Evolutionary conservation across 2,888 invertebrate species (phyloP).

Genomic region (Eupeodes luniger): DNA sequence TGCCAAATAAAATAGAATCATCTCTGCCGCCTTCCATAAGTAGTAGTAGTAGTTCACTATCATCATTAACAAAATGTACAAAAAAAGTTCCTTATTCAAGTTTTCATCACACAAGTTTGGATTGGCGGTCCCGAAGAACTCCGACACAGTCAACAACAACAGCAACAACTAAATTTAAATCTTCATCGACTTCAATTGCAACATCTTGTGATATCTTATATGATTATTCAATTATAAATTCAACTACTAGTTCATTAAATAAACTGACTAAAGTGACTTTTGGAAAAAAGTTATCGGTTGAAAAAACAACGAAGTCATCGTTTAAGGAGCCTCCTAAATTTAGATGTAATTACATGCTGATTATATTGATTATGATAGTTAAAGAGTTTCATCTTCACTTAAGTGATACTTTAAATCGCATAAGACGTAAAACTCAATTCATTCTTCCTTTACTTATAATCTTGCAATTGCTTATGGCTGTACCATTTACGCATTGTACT

Average conservation of each 20-base stretch:
- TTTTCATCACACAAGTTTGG: slow-evolving; percentile 5
- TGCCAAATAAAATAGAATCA: slow-evolving; percentile 10
- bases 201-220: slow-evolving; percentile 56
- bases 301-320: background rate
- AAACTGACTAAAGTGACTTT: slow-evolving; percentile 12
- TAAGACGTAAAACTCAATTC: slow-evolving; percentile 57
- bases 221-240: slow-evolving; percentile 42
- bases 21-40: background rate
- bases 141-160: slow-evolving; percentile 15
- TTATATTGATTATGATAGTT: slow-evolving; percentile 54
- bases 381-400: slow-evolving; percentile 41
- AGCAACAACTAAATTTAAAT: background rate
- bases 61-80: slow-evolving; percentile 6
- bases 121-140: slow-evolving; percentile 17
- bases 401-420: slow-evolving; percentile 39
- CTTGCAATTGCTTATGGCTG: slow-evolving; percentile 54
- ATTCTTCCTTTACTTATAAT: slow-evolving; percentile 60
- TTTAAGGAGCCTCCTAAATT: slow-evolving; percentile 4
- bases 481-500: slow-evolving; percentile 50
- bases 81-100: background rate
- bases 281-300: slow-evolving; percentile 30
- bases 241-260: slow-evolving; percentile 46
- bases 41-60: slow-evolving; percentile 7
- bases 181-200: slow-evolving; percentile 18
- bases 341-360: slow-evolving; percentile 40